Evolutionary conservation across 35 echinoderm and acorn worm genomes (phyloP), one percentile per base, ranked within the genome.

Genomic region (Holothuria glaberrima): DNA sequence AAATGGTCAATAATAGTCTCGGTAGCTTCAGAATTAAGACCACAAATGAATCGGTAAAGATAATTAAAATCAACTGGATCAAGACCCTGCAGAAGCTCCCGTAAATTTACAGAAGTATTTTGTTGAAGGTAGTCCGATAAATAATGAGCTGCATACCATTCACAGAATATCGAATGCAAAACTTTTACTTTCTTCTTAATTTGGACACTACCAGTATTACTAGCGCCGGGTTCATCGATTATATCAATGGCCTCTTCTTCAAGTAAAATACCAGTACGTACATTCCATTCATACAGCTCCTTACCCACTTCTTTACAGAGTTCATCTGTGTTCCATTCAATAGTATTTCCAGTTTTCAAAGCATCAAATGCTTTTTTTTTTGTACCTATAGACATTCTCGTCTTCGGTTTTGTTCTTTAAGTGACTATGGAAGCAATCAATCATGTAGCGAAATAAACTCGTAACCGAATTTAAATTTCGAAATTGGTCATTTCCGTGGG

Each of bases 101-200:
- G 2, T 41, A 41, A 41, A 41, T 41, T 7, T 7, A 4, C 36
- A 7, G 7, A 41, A 41, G 36, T 4, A 41, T 41, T 41, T 41
- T 41, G 36, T 41, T 41, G 2, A 41, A 41, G 36, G 7, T 41
- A 41, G 36, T 41, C 71, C 21, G 33, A 33, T 22, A 75, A 75
- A 41, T 75, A n/a, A 75, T 75, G 71, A 30, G 71, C 71, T 16
- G 71, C 71, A 41, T 41, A 75, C 71, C 71, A 75, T 44, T 75
- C 71, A 41, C 32, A 75, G 34, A 75, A 35, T 6, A 75, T 18
- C 18, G 35, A 44, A 21, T 75, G 71, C 18, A 24, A 75, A 75
- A 75, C 32, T 41, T 30, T 48, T 3, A 75, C 71, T 21, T 75
- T 30, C 16, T 35, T 33, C 24, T 41, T 36, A 9, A 44, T 75